Conservation (phyloP, 2,888 invertebrate species). For the Campoplex capitator region DNA sequence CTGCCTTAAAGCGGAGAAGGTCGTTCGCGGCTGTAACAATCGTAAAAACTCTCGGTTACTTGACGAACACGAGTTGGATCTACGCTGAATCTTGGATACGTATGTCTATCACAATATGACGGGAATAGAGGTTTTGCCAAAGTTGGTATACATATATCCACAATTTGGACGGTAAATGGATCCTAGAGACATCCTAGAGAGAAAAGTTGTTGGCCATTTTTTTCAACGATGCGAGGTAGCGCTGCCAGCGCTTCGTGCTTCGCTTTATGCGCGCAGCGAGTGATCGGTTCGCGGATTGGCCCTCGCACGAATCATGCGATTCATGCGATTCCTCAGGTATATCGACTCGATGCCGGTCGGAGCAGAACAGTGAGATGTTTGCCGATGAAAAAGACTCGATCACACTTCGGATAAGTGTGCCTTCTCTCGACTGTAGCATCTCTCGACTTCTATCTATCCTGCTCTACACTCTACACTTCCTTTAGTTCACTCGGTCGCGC, state of each 20-base stretch:
- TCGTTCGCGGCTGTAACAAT: slow-evolving; percentile 33
- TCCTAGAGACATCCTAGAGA: neutral
- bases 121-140: neutral
- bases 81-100: slow-evolving; percentile 15
- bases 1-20: slow-evolving; percentile 6
- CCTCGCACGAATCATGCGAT: no score
- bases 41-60: slow-evolving; percentile 61
- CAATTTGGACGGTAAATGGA: neutral
- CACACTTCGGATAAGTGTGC: slow-evolving; percentile 62
- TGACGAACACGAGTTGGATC: slow-evolving; percentile 26
- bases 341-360: neutral
- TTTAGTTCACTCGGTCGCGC: slow-evolving; percentile 36
- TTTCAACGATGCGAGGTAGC: neutral
- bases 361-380: slow-evolving; percentile 28
- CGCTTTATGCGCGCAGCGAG: no score
- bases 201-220: neutral
- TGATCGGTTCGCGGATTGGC: neutral
- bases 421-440: no score
- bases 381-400: slow-evolving; percentile 43
- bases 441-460: slow-evolving; percentile 54
- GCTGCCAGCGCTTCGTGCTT: no score
- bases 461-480: neutral
- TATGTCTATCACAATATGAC: neutral
- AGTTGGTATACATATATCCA: neutral
- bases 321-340: neutral